phyloP scores from a whole-genome alignment of 2,888 invertebrate species.

The Sphaeridia pumilis region DNA sequence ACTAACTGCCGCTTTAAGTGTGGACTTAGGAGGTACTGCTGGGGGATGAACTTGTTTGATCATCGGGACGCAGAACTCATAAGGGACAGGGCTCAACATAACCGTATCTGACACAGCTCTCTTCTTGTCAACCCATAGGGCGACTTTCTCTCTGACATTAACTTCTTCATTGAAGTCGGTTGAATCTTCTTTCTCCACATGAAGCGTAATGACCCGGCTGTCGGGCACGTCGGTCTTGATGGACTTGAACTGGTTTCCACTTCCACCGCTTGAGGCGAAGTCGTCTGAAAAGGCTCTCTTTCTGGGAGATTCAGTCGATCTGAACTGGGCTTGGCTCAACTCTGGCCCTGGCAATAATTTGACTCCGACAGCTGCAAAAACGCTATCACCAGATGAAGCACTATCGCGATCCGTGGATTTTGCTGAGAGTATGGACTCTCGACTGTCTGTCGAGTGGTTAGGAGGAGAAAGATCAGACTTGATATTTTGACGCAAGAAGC shows the following conservation, averaged over 20 bases:
- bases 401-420: constrained; percentile 18
- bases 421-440: constrained; percentile 13
- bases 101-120: constrained; percentile 9
- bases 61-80: not conserved
- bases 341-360: constrained; percentile 4
- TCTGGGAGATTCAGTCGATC: constrained; percentile 29
- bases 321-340: constrained; percentile 4
- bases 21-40: constrained; percentile 4
- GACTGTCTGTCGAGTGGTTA: constrained; percentile 17
- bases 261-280: constrained; percentile 13
- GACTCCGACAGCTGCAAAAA: constrained; percentile 13
- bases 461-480: constrained; percentile 40
- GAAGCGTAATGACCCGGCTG: too few relatives aligned
- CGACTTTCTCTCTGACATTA: constrained; percentile 38
- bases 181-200: too few relatives aligned
- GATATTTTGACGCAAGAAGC: constrained; percentile 67
- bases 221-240: constrained; percentile 29
- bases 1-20: constrained; percentile 14
- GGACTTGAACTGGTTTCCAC: constrained; percentile 24
- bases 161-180: constrained; percentile 33
- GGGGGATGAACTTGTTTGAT: constrained; percentile 3
- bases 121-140: constrained; percentile 6
- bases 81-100: not conserved
- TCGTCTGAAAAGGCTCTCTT: constrained; percentile 34
- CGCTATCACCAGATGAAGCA: constrained; percentile 18